Evolutionary conservation across 2,113 vertebrate genomes (phyloP).

Genomic region (Triplophysa tibetana): DNA sequence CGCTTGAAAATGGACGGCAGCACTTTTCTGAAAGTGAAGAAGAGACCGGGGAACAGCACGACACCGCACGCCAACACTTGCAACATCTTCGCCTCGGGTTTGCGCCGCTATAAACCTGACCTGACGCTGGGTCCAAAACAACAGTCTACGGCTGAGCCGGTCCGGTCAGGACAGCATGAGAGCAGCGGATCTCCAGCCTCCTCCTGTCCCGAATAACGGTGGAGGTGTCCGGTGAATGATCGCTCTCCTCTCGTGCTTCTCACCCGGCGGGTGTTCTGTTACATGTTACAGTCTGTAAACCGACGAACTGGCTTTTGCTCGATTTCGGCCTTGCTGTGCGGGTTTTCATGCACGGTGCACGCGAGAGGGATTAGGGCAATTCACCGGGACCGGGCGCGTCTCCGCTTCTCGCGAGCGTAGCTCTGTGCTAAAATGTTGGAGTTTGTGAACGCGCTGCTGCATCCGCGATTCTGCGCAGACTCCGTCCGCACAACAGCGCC

Average conservation of each 20-base stretch:
- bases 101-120: conserved; percentile 27
- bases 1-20: conserved; percentile 70
- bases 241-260: conserved; percentile 50
- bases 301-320: background rate
- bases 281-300: conserved; percentile 23
- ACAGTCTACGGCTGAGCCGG: background rate
- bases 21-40: conserved; percentile 71
- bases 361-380: background rate
- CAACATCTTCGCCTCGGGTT: conserved; percentile 66
- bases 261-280: conserved; percentile 34
- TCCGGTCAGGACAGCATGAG: conserved; percentile 7
- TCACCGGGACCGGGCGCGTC: background rate
- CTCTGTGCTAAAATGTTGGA: conserved; percentile 38
- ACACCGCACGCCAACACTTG: conserved; percentile 72
- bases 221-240: conserved; percentile 56
- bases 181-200: conserved; percentile 35
- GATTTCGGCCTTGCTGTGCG: background rate
- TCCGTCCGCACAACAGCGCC: conserved; percentile 45
- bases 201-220: conserved; percentile 50
- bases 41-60: conserved; percentile 77
- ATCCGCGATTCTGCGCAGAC: background rate
- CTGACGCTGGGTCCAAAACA: conserved; percentile 7
- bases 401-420: conserved; percentile 52
- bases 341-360: background rate
- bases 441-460: background rate